A percentile compares a stretch with the other conserved stretches of the same genome.
phyloP scores from a whole-genome alignment of 2,888 invertebrate species.

The Polymixis lichenea region DNA sequence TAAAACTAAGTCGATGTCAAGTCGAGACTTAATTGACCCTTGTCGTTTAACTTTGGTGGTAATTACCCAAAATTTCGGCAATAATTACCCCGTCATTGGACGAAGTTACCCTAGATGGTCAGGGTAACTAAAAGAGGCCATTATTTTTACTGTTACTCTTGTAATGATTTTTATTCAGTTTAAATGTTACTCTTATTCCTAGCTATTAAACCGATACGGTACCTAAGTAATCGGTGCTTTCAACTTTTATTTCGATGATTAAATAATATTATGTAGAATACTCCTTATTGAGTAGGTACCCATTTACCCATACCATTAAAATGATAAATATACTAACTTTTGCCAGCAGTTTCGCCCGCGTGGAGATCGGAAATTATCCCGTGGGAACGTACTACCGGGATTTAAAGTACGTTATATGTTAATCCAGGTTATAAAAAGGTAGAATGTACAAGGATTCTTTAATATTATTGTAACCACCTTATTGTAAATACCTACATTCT shows the following conservation, averaged over 20 bases:
- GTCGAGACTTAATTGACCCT: constrained; percentile 45
- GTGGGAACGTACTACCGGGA: too few species aligned
- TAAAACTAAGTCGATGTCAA: constrained; percentile 37
- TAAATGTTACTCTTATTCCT: constrained; percentile 2
- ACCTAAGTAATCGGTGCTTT: not conserved
- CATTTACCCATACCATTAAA: too few species aligned
- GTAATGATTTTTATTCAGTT: not conserved
- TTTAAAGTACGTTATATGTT: too few species aligned
- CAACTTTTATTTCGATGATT: not conserved
- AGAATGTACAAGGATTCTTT: too few species aligned
- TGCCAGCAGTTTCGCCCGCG: too few species aligned
- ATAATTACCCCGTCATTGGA: constrained; percentile 49
- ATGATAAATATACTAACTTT: too few species aligned
- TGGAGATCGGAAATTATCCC: too few species aligned
- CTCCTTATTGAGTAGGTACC: too few species aligned
- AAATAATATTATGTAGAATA: too few species aligned
- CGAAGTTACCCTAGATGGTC: constrained; percentile 36
- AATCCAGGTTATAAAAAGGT: too few species aligned
- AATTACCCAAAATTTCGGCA: constrained; percentile 42
- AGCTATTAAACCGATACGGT: not conserved
- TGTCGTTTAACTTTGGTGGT: constrained; percentile 41
- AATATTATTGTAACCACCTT: too few species aligned
- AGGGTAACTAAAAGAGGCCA: not conserved
- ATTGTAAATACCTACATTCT: too few species aligned
- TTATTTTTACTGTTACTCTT: not conserved